Base-by-base conservation (phyloP, 2,888 invertebrate species). In the Ormyrus thymus region DNA sequence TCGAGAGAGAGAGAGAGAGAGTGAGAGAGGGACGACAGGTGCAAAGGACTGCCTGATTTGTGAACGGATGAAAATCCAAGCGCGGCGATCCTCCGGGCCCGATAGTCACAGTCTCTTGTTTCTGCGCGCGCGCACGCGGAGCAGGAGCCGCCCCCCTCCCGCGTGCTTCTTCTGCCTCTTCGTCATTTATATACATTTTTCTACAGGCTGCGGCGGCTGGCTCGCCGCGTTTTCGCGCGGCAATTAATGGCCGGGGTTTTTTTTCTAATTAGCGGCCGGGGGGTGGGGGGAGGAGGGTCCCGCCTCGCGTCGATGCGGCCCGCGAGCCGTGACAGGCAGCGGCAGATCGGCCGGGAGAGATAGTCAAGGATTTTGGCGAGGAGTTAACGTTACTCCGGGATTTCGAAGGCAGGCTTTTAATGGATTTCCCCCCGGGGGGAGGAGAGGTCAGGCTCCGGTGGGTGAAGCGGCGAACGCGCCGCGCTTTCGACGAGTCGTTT, bases 91-190 rank as follows among this genome's bases (percentile, higher is more conserved):
- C 69, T 53, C 29, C 29, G 11, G 29, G 13, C 13, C 13, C n/a
- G 70, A 76, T 78, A 78, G 77, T 77, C 77, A 78, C 72, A 68
- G 64, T 62, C 69, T 13, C 70, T 76, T 76, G 64, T 62, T 69
- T 55, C 56, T 13, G 45, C 45, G 1, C 45, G 45, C 15, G n/a
- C 46, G 51, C 50, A 9, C 51, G 11, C 51, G 3, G n/a, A n/a
- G n/a, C n/a, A n/a, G n/a, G n/a, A n/a, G n/a, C n/a, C n/a, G n/a
- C n/a, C n/a, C 5, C 2, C 6, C 55, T 6, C 56, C 9, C 53
- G 4, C 61, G 3, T 29, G 7, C 55, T 45, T n/a, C 62, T 46
- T 13, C 68, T 10, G 58, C 6, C 10, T 58, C 65, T 10, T 6
- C 29, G 13, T 43, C 61, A 53, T 15, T 46, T 43, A 13, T 58